A percentile compares a stretch with the other conserved stretches of the same genome.
phyloP scores from a whole-genome alignment of 2,797 vertebrate genomes.

The Eospalax fontanierii region DNA sequence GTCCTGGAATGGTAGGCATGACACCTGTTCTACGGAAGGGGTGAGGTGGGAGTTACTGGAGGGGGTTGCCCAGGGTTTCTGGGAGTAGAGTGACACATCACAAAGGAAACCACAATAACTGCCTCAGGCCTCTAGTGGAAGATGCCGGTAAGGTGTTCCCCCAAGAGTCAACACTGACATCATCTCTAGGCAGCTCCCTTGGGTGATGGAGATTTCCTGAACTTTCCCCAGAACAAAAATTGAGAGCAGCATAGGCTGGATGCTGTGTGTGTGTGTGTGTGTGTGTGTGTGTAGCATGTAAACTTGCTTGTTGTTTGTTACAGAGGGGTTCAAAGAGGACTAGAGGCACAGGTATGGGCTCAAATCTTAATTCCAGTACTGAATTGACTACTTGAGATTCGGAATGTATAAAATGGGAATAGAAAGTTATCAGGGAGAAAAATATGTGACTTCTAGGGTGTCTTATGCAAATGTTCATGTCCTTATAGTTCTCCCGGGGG shows the following conservation, averaged over 20 bases:
- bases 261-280: neutral
- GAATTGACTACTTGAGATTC: conserved; percentile 26
- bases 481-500: conserved; percentile 1
- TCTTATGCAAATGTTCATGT: conserved; percentile 58
- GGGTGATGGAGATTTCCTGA: conserved; percentile 67
- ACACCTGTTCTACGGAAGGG: conserved; percentile 50
- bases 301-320: neutral
- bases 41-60: neutral
- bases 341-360: neutral
- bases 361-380: conserved; percentile 53
- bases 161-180: conserved; percentile 10
- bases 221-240: conserved; percentile 20
- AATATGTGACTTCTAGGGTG: neutral
- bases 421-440: conserved; percentile 45
- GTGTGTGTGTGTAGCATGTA: neutral
- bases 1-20: conserved; percentile 36
- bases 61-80: conserved; percentile 59
- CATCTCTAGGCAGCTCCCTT: conserved; percentile 27
- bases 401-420: conserved; percentile 41
- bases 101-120: conserved; percentile 73
- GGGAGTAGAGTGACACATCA: conserved; percentile 69
- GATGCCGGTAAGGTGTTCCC: conserved; percentile 57
- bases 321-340: neutral
- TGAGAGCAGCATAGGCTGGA: neutral
- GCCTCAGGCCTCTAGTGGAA: conserved; percentile 74